Evolutionary conservation across 2,113 vertebrate species (phyloP), one percentile per base, ranked within the genome.

Genomic region (Oncorhynchus gorbuscha): DNA sequence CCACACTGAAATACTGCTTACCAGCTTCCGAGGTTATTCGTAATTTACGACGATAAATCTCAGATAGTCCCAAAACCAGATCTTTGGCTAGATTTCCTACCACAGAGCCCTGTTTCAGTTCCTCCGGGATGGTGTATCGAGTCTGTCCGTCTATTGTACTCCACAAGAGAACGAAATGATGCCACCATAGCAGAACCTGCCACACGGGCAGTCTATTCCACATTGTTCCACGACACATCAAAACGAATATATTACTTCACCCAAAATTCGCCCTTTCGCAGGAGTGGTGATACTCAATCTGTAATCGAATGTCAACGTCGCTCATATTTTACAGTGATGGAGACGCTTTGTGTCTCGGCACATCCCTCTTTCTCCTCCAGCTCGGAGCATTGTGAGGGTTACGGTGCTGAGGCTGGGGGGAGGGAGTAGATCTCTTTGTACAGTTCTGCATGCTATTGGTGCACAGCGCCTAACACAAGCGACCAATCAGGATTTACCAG

Each of bases 71-170:
- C 55, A 97, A 92, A 69, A 95, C 93, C 85, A 98, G 76, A 89
- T 97, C 95, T 83, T 95, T 94, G 7, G 94, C 91, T 18, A 95
- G 75, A 81, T 95, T 93, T 75, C 93, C 95, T 39, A 97, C 93
- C 80, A 94, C 88, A 76, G 92, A 79, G 13, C 92, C 93, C 72
- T 89, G 86, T 75, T 84, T 92, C 0, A 93, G 89, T 74, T 93
- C 94, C 89, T 96, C 93, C 4, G 94, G 91, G 74, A 94, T 87
- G 71, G 89, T 92, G 87, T 93, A 94, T 62, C 84, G 85, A 79
- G 87, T 90, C 86, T 93, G 89, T 70, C 88, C 90, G 72, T 85
- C 86, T 86, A 89, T 91, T 89, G 87, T 91, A 91, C 76, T 91
- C 92, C 91, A 92, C 80, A 90, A 79, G 18, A 91, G 79, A 76